Base-by-base conservation (phyloP, 1,140 invertebrate genomes). In the Dendroctonus ponderosae region DNA sequence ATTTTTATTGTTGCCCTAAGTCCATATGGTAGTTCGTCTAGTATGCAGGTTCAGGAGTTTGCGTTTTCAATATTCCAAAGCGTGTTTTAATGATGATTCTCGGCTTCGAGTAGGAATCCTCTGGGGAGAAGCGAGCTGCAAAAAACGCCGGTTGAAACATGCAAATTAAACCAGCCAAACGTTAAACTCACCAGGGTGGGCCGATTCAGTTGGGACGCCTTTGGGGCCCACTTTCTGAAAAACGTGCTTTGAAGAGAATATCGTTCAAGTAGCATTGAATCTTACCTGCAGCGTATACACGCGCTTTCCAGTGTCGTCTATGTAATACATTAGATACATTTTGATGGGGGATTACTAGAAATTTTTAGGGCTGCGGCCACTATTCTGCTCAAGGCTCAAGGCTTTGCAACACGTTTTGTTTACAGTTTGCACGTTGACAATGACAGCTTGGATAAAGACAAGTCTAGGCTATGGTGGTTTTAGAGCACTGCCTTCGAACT, bases 81-180 rank as follows among this genome's bases (percentile, higher is more conserved):
- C 96, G 83, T 76, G 92, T 91, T 80, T 98, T 98, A 43, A 96
- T 87, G 1, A 85, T 93, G 56, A 98, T 89, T 67, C 96, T 85
- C 75, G 97, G 89, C 71, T 90, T 85, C 0, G 96, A 98, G 78
- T 92, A 96, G 80, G 95, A 94, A 76, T 98, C 96, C 81, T 97
- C 94, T 0, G 96, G 95, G 11, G 95, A 96, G 79, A 98, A 98
- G 66, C 93, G 86, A 66, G 96, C 95, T 90, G 76, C 59, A 87
- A 85, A 48, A 58, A 15, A 54, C 7, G 1, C 6, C 5, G 37
- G 26, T 52, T 40, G n/a, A 41, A 51, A 12, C 50, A 40, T 42
- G 11, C 1, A 40, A 14, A 5, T 56, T 3, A 38, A 56, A 56
- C 14, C 40, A 9, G 8, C 9, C 5, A 58, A 11, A 15, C 7